These are phyloP conservation scores for Charadrius vociferus DNA, from an alignment of 2,113 vertebrate genomes.

Conservation along the genomic window DNA sequence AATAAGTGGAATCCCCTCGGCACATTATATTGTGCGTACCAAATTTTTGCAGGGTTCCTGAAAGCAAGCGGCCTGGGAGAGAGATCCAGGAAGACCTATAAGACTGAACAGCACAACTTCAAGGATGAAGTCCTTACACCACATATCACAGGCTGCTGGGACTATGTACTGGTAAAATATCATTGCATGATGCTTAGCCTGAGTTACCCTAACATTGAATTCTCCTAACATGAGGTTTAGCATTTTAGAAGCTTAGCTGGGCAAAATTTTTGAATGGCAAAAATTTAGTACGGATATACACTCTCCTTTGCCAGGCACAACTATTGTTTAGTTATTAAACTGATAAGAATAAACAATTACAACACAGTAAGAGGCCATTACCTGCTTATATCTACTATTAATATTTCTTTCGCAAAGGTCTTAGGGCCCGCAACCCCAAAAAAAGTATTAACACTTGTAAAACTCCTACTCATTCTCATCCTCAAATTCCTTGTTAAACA, in stretches of 20 bases:
- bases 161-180: accelerated
- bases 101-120: neutral
- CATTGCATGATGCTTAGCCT: neutral
- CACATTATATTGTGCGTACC: neutral
- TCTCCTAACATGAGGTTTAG: neutral
- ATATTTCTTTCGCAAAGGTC: neutral
- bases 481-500: neutral
- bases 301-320: neutral
- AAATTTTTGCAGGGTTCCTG: neutral
- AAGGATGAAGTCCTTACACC: neutral
- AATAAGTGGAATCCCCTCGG: neutral
- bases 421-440: neutral
- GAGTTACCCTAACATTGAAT: neutral
- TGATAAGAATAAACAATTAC: neutral
- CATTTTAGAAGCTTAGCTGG: neutral
- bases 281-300: neutral
- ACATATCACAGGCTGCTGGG: neutral
- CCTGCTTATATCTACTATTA: neutral
- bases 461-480: neutral
- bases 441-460: neutral
- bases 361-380: neutral
- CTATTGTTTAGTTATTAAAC: neutral
- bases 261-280: neutral
- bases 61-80: neutral
- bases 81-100: neutral